Base-by-base conservation (phyloP, 2,888 invertebrate genomes). In the Phyllotreta cruciferae region DNA sequence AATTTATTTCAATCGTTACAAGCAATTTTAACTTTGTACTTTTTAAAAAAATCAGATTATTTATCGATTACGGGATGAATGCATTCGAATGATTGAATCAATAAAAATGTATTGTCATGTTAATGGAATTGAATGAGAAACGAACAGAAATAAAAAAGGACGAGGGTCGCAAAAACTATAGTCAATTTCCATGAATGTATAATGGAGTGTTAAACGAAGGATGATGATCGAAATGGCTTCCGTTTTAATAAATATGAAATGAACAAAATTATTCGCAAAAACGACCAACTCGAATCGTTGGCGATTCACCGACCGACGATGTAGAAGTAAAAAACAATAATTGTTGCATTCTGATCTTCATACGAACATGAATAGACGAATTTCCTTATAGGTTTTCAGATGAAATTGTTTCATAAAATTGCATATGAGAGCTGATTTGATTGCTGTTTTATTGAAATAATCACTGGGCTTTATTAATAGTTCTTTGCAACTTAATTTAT, bases 151-250 rank as follows among this genome's bases (percentile, higher is more conserved):
- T 4, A 42, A 56, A 45, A 52, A 35, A 13, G 45, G 38, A 44
- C 11, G 3, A 11, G 13, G 1, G 6, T 10, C 8, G 44, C 42
- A 35, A 56, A 56, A 56, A 56, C 44, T 45, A 11, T 9, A 56
- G 44, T 56, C 45, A 44, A 56, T 56, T 56, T 45, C 56, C 11
- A 44, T 56, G 56, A 56, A 56, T 56, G 56, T 56, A 44, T 44
- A 56, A 56, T 45, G 24, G 10, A 42, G 42, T 55, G 42, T 55
- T 55, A 42, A 55, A 55, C 55, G 42, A 42, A 42, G 42, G 55
- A 55, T 55, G 41, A 55, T 42, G 35, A 55, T 55, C 42, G 55
- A 55, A 55, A 55, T 55, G 42, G 42, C 55, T 55, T 55, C 55
- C 55, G 55, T 41, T 55, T 41, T 55, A 11, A 49, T 49, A 49